These are phyloP conservation scores for Oceanites oceanicus DNA, from an alignment of 2,113 vertebrate genomes.

Conservation along the genomic window DNA sequence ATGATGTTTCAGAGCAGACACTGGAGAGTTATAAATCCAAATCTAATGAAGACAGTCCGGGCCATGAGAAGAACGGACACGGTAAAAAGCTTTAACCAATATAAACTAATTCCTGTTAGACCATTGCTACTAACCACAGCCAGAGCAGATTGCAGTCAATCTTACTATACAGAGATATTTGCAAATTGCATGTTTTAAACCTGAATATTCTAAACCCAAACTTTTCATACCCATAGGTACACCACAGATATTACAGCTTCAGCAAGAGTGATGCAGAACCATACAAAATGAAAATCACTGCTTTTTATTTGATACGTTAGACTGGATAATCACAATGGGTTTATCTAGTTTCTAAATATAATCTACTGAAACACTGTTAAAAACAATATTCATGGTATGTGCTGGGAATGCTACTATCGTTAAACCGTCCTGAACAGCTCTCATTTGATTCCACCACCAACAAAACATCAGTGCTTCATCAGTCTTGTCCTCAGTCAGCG, in stretches of 20 bases:
- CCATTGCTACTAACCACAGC: not conserved
- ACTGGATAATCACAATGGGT: not conserved
- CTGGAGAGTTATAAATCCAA: slow-evolving; percentile 87
- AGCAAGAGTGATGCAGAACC: not conserved
- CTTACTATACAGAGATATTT: not conserved
- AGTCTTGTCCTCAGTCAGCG: not conserved
- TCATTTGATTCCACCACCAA: not conserved
- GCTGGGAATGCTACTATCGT: not conserved
- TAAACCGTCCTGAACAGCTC: not conserved
- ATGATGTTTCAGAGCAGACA: slow-evolving; percentile 83
- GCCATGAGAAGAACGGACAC: slow-evolving; percentile 66
- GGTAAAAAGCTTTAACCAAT: slow-evolving; percentile 61
- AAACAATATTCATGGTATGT: not conserved
- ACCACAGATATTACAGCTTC: not conserved
- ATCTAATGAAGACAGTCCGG: slow-evolving; percentile 80
- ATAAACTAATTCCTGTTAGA: not conserved
- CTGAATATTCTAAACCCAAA: not conserved
- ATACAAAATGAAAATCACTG: not conserved
- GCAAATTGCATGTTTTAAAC: not conserved
- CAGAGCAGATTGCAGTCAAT: not conserved
- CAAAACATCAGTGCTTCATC: not conserved
- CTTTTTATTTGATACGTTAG: not conserved
- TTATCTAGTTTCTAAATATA: not conserved
- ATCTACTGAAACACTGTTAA: not conserved
- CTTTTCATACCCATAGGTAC: not conserved